These are phyloP conservation scores for Abrostola tripartita DNA, from an alignment of 2,888 invertebrate species.

Conservation along the genomic window DNA sequence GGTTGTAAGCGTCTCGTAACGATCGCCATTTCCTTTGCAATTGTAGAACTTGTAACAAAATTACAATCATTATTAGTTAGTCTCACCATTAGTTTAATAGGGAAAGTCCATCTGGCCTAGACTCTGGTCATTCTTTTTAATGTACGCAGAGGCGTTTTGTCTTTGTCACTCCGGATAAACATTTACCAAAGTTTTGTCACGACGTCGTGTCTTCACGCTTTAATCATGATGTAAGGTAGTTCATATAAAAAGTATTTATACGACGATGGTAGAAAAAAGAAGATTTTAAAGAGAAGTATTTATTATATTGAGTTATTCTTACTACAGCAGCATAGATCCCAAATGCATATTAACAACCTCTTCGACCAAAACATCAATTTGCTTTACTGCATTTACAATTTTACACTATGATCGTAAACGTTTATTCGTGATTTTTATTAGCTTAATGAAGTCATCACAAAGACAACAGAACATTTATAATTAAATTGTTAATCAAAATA, in stretches of 20 bases:
- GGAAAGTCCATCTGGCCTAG: no score
- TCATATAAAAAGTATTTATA: background rate
- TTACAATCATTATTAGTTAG: slow-evolving; percentile 12
- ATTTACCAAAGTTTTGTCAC: background rate
- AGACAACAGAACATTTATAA: no score
- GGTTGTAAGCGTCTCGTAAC: slow-evolving; percentile 80
- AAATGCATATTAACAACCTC: no score
- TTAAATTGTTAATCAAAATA: no score
- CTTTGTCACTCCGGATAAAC: background rate
- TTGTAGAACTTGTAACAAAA: slow-evolving; percentile 72
- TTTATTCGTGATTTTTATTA: no score
- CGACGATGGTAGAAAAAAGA: background rate
- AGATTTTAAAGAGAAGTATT: no score
- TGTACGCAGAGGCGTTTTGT: background rate
- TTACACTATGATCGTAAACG: no score
- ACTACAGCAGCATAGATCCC: no score
- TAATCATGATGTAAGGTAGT: background rate
- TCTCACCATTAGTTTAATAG: background rate
- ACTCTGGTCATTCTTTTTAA: background rate
- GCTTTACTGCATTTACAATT: no score
- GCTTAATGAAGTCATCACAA: no score
- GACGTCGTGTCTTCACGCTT: background rate
- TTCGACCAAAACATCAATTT: no score
- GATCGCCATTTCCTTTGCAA: slow-evolving; percentile 84
- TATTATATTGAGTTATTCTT: no score